Evolutionary conservation across 2,888 invertebrate species (phyloP).

Genomic region (Leptopilina syphax): DNA sequence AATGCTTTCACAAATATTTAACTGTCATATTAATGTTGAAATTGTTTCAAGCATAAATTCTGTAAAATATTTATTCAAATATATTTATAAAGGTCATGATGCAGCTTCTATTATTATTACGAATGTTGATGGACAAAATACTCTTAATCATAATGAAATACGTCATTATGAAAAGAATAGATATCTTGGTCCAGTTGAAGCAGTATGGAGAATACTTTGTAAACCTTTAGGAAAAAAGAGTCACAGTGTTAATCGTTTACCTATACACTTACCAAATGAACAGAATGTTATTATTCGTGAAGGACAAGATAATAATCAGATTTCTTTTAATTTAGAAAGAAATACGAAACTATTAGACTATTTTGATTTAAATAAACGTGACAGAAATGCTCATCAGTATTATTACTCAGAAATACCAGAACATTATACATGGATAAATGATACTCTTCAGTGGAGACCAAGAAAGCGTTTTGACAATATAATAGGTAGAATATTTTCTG

Average conservation of each 20-base stretch:
- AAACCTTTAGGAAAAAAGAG: conserved; percentile 37
- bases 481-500: conserved; percentile 62
- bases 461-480: conserved; percentile 48
- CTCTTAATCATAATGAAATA: too few species aligned
- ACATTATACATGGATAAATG: conserved; percentile 47
- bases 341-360: conserved; percentile 14
- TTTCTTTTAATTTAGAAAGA: not conserved
- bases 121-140: too few species aligned
- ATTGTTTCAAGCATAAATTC: too few species aligned
- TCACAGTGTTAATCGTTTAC: conserved; percentile 1
- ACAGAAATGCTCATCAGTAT: conserved; percentile 6
- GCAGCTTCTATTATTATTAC: too few species aligned
- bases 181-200: too few species aligned
- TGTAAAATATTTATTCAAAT: too few species aligned
- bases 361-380: conserved; percentile 45
- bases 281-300: conserved; percentile 38
- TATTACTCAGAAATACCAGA: not conserved
- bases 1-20: conserved; percentile 50
- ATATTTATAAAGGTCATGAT: too few species aligned
- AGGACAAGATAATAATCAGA: not conserved
- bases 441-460: conserved; percentile 42
- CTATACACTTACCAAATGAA: conserved; percentile 45
- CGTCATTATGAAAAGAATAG: too few species aligned
- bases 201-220: not conserved
- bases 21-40: too few species aligned